Conservation (phyloP, 2,888 invertebrate species). For the Eupithecia centaureata region DNA sequence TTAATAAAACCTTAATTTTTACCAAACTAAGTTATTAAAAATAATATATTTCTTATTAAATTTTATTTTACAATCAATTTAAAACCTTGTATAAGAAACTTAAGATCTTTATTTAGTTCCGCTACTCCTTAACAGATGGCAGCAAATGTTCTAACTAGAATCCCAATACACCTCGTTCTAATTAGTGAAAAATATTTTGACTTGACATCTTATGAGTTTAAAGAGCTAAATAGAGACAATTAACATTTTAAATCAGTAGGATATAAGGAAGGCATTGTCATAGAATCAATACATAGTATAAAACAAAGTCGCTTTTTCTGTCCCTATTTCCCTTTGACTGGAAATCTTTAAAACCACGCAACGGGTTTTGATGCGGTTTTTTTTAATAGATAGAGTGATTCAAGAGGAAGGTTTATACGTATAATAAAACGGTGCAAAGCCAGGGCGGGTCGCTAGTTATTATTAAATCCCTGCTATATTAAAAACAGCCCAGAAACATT, state of each 20-base stretch:
- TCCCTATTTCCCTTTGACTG: too few relatives aligned
- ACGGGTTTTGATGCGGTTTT: too few relatives aligned
- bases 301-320: too few relatives aligned
- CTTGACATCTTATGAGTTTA: not conserved
- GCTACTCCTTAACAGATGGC: slow-evolving; percentile 66
- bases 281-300: too few relatives aligned
- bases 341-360: too few relatives aligned
- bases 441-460: too few relatives aligned
- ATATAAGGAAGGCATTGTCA: not conserved
- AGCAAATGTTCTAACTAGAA: not conserved
- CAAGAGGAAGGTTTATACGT: too few relatives aligned
- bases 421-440: too few relatives aligned
- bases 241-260: not conserved
- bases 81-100: not conserved
- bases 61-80: not conserved
- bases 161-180: not conserved
- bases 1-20: not conserved
- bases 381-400: too few relatives aligned
- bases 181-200: not conserved
- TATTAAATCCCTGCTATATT: not conserved
- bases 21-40: not conserved
- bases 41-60: not conserved
- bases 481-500: not conserved
- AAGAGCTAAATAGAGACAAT: not conserved
- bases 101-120: slow-evolving; percentile 13